phyloP scores from a whole-genome alignment of 92 coral and sea anemone genomes.

The Ricordea florida region DNA sequence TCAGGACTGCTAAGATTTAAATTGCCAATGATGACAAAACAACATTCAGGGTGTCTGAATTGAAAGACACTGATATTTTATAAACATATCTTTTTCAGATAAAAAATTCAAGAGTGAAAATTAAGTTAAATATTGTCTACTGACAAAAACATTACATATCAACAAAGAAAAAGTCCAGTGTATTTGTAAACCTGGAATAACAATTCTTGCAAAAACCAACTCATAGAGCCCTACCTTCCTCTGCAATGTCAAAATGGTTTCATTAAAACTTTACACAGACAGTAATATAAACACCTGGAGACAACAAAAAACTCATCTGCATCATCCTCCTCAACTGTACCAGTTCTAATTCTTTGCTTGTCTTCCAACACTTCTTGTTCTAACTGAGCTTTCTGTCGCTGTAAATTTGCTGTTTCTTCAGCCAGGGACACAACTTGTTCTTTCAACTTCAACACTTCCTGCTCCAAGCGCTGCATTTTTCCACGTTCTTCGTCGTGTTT shows the following conservation, averaged over 20 bases:
- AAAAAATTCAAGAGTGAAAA: no score
- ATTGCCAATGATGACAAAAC: no score
- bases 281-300: constrained; percentile 39
- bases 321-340: constrained; percentile 74
- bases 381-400: constrained; percentile 70
- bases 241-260: not conserved
- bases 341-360: constrained; percentile 21
- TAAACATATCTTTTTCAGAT: no score
- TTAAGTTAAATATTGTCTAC: no score
- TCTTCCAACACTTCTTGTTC: constrained; percentile 40
- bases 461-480: constrained; percentile 72
- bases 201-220: no score
- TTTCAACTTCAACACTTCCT: constrained; percentile 75
- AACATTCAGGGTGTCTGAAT: no score
- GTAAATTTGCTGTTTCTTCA: constrained; percentile 83
- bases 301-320: constrained; percentile 73
- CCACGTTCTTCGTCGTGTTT: constrained; percentile 90
- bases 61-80: no score
- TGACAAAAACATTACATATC: no score
- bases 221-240: not conserved
- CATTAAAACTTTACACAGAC: not conserved
- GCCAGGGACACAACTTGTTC: constrained; percentile 76
- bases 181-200: no score
- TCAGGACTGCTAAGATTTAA: no score
- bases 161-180: no score